These are phyloP conservation scores for Notechis scutatus DNA, from an alignment of 2,113 vertebrate genomes.

Conservation along the genomic window DNA sequence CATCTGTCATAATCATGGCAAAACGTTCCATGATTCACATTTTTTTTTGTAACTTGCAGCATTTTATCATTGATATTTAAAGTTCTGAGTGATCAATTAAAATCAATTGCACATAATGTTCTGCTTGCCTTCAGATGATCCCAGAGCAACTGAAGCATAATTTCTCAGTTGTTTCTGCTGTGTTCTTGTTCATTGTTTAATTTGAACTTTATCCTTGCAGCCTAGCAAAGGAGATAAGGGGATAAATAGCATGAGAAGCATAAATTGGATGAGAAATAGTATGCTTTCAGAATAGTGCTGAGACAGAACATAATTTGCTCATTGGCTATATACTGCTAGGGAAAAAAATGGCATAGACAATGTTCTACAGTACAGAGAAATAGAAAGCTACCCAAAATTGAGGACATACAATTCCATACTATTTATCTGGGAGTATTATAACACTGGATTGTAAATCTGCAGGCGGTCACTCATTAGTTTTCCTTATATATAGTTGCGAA, in stretches of 20 bases:
- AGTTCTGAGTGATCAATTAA: background rate
- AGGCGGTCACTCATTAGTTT: background rate
- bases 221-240: background rate
- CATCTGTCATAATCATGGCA: background rate
- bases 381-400: background rate
- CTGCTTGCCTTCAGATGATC: background rate
- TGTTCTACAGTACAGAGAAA: background rate
- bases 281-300: background rate
- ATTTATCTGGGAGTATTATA: background rate
- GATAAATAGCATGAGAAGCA: background rate
- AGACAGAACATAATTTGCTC: background rate
- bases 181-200: background rate
- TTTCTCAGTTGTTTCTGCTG: background rate
- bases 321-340: background rate
- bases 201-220: background rate
- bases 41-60: background rate
- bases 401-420: background rate
- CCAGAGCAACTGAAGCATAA: background rate
- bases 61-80: background rate
- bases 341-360: background rate
- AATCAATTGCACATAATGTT: background rate
- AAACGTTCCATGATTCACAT: background rate
- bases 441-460: background rate
- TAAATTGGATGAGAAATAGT: background rate
- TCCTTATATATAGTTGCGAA: no score